Evolutionary conservation across 1,140 invertebrate species (phyloP).

Genomic region (Zaprionus ornatus): DNA sequence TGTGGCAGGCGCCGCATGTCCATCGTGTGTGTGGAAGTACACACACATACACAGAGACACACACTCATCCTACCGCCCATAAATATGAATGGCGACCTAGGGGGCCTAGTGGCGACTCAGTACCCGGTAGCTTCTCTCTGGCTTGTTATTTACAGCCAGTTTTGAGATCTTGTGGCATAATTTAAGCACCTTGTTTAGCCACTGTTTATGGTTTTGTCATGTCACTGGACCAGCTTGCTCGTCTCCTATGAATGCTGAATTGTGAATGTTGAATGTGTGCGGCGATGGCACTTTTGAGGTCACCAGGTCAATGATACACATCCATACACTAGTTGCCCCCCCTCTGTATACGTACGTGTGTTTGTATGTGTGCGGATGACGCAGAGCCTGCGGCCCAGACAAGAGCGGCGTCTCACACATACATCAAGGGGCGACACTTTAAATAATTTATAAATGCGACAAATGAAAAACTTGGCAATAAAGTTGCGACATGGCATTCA

Average conservation of each 20-base stretch:
- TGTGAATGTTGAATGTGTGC: constrained; percentile 21
- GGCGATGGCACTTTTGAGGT: constrained; percentile 63
- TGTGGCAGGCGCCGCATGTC: constrained; percentile 70
- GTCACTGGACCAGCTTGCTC: constrained; percentile 60
- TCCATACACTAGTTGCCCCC: constrained; percentile 21
- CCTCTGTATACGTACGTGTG: neutral
- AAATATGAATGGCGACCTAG: constrained; percentile 64
- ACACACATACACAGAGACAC: constrained; percentile 47
- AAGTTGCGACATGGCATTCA: constrained; percentile 40
- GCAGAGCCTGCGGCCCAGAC: too few species aligned
- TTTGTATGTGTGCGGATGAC: neutral
- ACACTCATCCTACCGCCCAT: constrained; percentile 35
- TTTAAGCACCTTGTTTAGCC: constrained; percentile 82
- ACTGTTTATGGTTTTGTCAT: constrained; percentile 79
- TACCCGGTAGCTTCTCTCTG: constrained; percentile 7
- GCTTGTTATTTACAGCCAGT: constrained; percentile 77
- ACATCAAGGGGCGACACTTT: constrained; percentile 65
- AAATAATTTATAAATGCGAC: constrained; percentile 80
- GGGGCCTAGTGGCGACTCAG: neutral
- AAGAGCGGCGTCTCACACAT: constrained; percentile 13
- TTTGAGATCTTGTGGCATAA: constrained; percentile 80
- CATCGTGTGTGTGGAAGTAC: constrained; percentile 38
- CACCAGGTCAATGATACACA: constrained; percentile 75
- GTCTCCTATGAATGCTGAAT: constrained; percentile 49
- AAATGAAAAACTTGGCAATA: constrained; percentile 72